phyloP scores from a whole-genome alignment of 2,113 vertebrate genomes.

The Lethenteron camtschaticum region DNA sequence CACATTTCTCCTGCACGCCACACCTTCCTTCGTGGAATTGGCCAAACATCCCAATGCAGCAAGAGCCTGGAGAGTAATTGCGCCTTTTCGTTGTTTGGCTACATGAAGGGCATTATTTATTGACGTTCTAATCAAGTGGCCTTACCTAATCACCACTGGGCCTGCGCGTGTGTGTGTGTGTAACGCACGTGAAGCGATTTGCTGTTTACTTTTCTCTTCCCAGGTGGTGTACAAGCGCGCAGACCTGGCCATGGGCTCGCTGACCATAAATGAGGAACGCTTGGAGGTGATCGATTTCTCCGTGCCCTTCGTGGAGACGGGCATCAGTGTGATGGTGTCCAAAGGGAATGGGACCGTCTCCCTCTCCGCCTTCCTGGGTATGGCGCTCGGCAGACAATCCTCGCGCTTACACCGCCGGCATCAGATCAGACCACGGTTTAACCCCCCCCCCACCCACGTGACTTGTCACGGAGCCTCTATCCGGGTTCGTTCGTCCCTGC shows the following conservation, averaged over 20 bases:
- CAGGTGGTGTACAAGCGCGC: conserved; percentile 88
- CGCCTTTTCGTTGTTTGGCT: no score
- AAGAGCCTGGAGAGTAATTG: no score
- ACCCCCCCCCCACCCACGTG: no score
- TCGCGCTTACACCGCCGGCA: no score
- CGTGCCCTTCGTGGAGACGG: conserved; percentile 87
- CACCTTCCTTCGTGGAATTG: no score
- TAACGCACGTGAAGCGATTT: not conserved
- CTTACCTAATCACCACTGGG: not conserved
- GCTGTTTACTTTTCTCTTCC: not conserved
- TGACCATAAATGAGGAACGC: conserved; percentile 91
- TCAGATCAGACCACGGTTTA: not conserved
- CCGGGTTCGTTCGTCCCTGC: no score
- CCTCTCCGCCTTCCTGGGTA: conserved; percentile 81
- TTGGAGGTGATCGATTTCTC: conserved; percentile 94
- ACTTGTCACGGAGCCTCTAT: no score
- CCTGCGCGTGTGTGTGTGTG: no score
- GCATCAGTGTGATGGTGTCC: conserved; percentile 94
- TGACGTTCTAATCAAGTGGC: not conserved
- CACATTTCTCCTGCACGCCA: no score
- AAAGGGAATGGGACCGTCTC: conserved; percentile 86
- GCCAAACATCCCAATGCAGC: no score
- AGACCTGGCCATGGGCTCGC: conserved; percentile 92
- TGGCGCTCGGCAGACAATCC: conserved; percentile 9
- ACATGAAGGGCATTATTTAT: no score